Evolutionary conservation across 2,113 vertebrate species (phyloP).

Genomic region (Vombatus ursinus): DNA sequence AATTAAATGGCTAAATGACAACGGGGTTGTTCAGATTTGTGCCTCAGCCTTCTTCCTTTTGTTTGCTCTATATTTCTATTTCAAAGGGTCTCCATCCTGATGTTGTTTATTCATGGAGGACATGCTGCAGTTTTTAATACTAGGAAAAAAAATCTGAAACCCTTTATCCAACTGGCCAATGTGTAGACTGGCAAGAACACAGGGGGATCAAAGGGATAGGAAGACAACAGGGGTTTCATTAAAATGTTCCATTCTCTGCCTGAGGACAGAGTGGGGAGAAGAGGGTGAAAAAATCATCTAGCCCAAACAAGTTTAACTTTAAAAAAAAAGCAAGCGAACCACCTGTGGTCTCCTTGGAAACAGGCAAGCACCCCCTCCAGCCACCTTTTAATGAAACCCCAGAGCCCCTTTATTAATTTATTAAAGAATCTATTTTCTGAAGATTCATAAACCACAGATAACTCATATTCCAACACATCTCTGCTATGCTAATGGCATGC

Average conservation of each 20-base stretch:
- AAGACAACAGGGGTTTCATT: conserved; percentile 95
- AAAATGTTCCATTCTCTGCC: conserved; percentile 90
- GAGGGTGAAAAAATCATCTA: conserved; percentile 89
- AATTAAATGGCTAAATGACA: conserved; percentile 82
- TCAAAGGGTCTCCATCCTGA: conserved; percentile 75
- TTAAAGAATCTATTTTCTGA: conserved; percentile 94
- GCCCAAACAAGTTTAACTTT: conserved; percentile 92
- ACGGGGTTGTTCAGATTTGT: conserved; percentile 80
- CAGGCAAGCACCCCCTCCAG: conserved; percentile 93
- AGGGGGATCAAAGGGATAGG: conserved; percentile 90
- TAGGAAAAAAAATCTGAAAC: conserved; percentile 67
- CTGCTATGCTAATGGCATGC: conserved; percentile 88
- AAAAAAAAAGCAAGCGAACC: conserved; percentile 89
- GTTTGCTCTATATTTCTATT: conserved; percentile 82
- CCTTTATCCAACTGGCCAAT: conserved; percentile 85
- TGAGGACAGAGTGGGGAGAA: conserved; percentile 89
- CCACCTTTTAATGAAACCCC: conserved; percentile 98
- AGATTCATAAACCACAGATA: conserved; percentile 91
- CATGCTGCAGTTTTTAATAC: conserved; percentile 82
- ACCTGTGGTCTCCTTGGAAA: conserved; percentile 96
- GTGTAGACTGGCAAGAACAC: conserved; percentile 86
- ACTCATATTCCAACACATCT: conserved; percentile 89
- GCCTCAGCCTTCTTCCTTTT: conserved; percentile 77
- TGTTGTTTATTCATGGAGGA: conserved; percentile 86
- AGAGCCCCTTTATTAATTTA: conserved; percentile 95